phyloP scores from a whole-genome alignment of 2,113 vertebrate species.

The Dissostichus mawsoni region DNA sequence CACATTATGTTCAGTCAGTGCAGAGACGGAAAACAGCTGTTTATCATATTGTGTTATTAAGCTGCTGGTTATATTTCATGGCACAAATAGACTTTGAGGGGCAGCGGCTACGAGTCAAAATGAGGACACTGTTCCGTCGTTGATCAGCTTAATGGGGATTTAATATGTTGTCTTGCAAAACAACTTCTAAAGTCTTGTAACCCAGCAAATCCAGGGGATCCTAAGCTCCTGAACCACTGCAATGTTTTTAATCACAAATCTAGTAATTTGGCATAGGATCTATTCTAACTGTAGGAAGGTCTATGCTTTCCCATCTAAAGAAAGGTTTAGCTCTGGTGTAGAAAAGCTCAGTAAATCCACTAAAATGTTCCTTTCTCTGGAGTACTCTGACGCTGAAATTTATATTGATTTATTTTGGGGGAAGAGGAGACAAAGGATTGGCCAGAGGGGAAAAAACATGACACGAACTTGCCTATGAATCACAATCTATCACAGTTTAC shows the following conservation, averaged over 20 bases:
- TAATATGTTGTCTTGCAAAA: constrained; percentile 72
- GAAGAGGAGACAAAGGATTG: constrained; percentile 52
- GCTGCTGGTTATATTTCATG: constrained; percentile 34
- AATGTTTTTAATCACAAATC: constrained; percentile 71
- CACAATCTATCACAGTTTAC: constrained; percentile 61
- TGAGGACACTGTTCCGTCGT: constrained; percentile 59
- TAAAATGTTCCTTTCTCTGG: constrained; percentile 34
- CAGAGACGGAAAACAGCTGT: constrained; percentile 21
- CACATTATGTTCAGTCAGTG: constrained; percentile 19
- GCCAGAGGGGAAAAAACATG: constrained; percentile 53
- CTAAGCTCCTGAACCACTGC: constrained; percentile 68
- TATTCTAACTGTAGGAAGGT: constrained; percentile 24
- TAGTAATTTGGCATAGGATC: constrained; percentile 63
- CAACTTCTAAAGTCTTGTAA: constrained; percentile 74
- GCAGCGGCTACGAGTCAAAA: constrained; percentile 52
- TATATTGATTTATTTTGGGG: constrained; percentile 39
- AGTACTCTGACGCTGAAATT: constrained; percentile 38
- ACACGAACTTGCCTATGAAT: constrained; percentile 43
- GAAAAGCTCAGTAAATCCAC: constrained; percentile 48
- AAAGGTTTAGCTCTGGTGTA: constrained; percentile 29
- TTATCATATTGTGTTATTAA: constrained; percentile 35
- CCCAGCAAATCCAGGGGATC: constrained; percentile 65
- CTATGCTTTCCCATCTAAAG: constrained; percentile 25
- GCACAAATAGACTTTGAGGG: constrained; percentile 43
- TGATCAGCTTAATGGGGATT: constrained; percentile 79